phyloP scores from a whole-genome alignment of 2,113 vertebrate genomes.

The Callipepla californica region DNA sequence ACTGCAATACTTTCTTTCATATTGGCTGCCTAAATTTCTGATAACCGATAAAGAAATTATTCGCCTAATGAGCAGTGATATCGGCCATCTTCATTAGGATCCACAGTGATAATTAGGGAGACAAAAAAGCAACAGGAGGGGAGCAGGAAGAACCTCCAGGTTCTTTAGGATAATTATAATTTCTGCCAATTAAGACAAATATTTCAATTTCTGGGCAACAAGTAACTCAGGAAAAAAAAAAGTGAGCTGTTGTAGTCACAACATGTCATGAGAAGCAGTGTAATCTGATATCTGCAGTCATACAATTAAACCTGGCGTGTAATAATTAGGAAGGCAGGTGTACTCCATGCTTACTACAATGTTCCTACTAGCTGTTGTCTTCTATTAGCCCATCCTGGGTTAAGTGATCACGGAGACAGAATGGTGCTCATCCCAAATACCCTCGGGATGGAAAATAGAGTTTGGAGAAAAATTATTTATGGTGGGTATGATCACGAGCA shows the following conservation, averaged over 20 bases:
- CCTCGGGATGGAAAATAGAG: not conserved
- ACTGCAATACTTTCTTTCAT: not conserved
- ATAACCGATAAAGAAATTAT: slow-evolving; percentile 18
- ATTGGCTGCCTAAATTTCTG: not conserved
- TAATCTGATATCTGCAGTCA: slow-evolving; percentile 21
- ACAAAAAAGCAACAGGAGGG: not conserved
- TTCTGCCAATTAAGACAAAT: slow-evolving; percentile 59
- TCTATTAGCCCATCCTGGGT: not conserved
- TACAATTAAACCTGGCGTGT: slow-evolving; percentile 72
- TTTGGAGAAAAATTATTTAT: not conserved
- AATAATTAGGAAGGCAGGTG: slow-evolving; percentile 68
- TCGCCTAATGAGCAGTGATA: slow-evolving; percentile 33
- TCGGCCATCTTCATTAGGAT: not conserved
- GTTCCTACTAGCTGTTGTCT: not conserved
- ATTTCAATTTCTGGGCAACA: slow-evolving; percentile 64
- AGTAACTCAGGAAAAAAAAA: not conserved
- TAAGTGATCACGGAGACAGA: not conserved
- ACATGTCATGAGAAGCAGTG: slow-evolving; percentile 32
- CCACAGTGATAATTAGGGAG: slow-evolving; percentile 18
- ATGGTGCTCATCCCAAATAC: not conserved
- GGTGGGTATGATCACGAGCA: not conserved
- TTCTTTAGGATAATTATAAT: slow-evolving; percentile 55
- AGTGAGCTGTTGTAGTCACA: slow-evolving; percentile 63
- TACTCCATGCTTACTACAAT: not conserved
- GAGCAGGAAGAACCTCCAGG: not conserved